These are phyloP conservation scores for Todus mexicanus DNA, from an alignment of 2,797 vertebrate species.

Conservation along the genomic window DNA sequence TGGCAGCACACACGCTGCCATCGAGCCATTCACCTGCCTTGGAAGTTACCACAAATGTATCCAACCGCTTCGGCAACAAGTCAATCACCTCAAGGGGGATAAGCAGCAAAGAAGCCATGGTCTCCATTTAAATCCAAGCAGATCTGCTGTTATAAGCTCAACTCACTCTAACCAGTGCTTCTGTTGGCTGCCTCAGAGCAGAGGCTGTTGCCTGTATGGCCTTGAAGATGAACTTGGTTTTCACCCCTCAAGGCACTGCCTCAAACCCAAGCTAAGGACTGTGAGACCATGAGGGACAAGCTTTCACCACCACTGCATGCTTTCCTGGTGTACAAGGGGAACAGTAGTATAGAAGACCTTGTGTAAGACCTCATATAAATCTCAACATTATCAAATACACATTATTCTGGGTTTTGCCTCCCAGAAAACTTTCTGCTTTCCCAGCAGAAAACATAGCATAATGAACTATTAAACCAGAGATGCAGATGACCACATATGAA, in stretches of 20 bases:
- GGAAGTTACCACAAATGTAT: background rate
- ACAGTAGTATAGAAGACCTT: fast-evolving
- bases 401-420: background rate
- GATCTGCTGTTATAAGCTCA: background rate
- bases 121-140: background rate
- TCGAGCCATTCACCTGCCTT: fast-evolving
- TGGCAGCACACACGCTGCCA: fast-evolving
- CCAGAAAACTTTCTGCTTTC: background rate
- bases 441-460: background rate
- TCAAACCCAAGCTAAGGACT: background rate
- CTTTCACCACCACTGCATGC: background rate
- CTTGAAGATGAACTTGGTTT: background rate
- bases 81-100: background rate
- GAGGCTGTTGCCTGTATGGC: background rate
- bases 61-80: background rate
- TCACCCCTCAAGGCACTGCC: background rate
- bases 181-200: background rate
- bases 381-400: background rate
- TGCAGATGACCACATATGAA: background rate
- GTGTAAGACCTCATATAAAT: fast-evolving
- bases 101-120: background rate
- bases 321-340: background rate
- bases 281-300: background rate
- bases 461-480: background rate
- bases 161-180: background rate